These are phyloP conservation scores for Drosophila punjabiensis DNA, from an alignment of 1,140 invertebrate species.

Conservation along the genomic window DNA sequence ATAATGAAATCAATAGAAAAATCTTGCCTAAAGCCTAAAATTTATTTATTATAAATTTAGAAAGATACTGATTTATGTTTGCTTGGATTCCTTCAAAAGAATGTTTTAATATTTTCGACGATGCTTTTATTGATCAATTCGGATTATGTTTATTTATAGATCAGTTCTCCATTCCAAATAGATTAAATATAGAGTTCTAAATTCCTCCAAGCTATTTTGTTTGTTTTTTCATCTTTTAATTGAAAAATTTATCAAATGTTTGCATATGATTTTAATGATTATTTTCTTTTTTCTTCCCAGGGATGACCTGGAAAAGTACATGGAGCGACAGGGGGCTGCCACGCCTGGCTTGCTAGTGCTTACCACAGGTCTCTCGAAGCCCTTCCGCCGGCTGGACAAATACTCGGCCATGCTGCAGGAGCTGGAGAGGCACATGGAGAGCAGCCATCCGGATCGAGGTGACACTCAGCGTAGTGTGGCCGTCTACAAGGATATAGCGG, in stretches of 20 bases:
- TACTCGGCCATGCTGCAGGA: slow-evolving; percentile 98
- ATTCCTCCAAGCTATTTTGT: not conserved
- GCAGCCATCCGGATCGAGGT: slow-evolving; percentile 97
- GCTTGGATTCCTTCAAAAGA: not conserved
- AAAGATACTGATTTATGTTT: slow-evolving; percentile 6
- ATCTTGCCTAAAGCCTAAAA: not conserved
- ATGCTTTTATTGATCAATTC: slow-evolving; percentile 8
- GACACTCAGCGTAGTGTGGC: slow-evolving; percentile 97
- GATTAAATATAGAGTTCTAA: not conserved
- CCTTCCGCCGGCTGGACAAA: slow-evolving; percentile 97
- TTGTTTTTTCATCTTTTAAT: not conserved
- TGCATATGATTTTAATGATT: not conserved
- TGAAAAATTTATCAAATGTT: not conserved
- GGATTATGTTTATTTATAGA: slow-evolving; percentile 3
- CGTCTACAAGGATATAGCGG: slow-evolving; percentile 97
- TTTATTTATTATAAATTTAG: slow-evolving; percentile 16
- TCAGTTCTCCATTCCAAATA: not conserved
- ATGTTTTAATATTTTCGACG: slow-evolving; percentile 1
- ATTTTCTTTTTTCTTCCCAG: slow-evolving; percentile 85
- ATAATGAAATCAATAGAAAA: not conserved
- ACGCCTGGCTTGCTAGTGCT: slow-evolving; percentile 94
- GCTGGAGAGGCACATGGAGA: slow-evolving; percentile 97
- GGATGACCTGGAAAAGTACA: slow-evolving; percentile 94
- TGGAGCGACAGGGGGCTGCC: slow-evolving; percentile 94
- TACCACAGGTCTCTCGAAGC: slow-evolving; percentile 96